A percentile compares a stretch with the other conserved stretches of the same genome.
These are phyloP conservation scores for Cololabis saira DNA, from an alignment of 2,113 vertebrate species.

Conservation along the genomic window DNA sequence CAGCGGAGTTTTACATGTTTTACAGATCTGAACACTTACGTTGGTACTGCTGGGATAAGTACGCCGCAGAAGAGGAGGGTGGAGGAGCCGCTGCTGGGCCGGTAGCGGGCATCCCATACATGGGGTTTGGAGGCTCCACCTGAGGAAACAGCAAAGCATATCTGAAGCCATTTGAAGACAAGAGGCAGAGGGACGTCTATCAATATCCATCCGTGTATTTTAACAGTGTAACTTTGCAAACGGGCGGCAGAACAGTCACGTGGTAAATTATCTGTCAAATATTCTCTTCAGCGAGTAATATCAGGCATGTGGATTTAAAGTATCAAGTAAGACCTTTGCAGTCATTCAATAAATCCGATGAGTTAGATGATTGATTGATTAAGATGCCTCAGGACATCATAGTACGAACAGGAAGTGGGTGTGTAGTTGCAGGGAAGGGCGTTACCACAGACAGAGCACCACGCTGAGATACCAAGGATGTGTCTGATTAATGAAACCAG, in stretches of 20 bases:
- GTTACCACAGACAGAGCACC: background rate
- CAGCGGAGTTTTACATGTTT: too few species aligned
- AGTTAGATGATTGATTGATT: background rate
- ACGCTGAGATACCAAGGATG: background rate
- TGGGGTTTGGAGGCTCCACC: slow-evolving; percentile 84
- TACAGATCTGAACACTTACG: slow-evolving; percentile 92
- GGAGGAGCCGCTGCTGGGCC: slow-evolving; percentile 63
- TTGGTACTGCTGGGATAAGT: slow-evolving; percentile 86
- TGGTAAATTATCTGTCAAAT: background rate
- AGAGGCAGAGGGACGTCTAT: too few species aligned
- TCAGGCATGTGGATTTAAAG: background rate
- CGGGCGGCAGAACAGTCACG: too few species aligned
- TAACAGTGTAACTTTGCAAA: too few species aligned
- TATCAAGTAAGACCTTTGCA: background rate
- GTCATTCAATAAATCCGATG: background rate
- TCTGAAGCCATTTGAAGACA: too few species aligned
- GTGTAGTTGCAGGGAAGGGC: background rate
- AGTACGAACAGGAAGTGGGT: slow-evolving; percentile 1
- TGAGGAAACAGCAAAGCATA: slow-evolving; percentile 51
- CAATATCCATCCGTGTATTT: too few species aligned
- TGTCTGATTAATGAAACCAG: background rate
- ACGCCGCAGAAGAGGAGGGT: slow-evolving; percentile 69
- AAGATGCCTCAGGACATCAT: too few species aligned
- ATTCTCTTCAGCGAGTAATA: background rate
- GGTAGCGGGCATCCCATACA: slow-evolving; percentile 83